Percentiles rank a stretch among this genome's conserved stretches.
Conservation (phyloP, 2,888 invertebrate species). For the Falcaria lacertinaria region DNA sequence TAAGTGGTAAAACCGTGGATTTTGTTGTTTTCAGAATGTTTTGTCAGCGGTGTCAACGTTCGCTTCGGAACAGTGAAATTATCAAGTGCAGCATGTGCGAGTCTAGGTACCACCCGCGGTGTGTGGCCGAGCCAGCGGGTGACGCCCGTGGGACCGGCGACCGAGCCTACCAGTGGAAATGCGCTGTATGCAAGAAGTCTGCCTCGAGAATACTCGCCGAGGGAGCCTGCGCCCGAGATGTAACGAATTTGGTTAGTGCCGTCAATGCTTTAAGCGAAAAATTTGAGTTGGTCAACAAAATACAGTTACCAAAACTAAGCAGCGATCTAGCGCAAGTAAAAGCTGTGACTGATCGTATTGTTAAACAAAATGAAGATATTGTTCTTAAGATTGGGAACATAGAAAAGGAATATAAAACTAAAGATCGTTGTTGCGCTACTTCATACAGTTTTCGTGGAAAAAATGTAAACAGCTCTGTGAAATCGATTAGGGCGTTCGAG, state of each 20-base stretch:
- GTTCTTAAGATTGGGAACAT: conserved; percentile 39
- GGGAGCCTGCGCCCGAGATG: conserved; percentile 20
- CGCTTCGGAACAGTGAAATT: conserved; percentile 34
- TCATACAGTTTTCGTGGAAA: conserved; percentile 30
- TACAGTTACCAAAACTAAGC: conserved; percentile 57
- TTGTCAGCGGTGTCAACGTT: conserved; percentile 45
- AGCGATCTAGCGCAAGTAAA: conserved; percentile 49
- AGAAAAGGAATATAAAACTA: conserved; percentile 24
- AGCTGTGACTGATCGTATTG: conserved; percentile 39
- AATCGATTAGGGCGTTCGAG: conserved; percentile 15
- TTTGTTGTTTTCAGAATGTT: conserved; percentile 31
- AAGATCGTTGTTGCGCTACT: conserved; percentile 8
- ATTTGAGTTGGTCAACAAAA: conserved; percentile 58
- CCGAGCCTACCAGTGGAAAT: conserved; percentile 47
- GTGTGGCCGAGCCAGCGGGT: conserved; percentile 23
- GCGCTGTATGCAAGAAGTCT: conserved; percentile 45
- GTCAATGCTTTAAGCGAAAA: conserved; percentile 47
- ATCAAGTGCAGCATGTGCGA: conserved; percentile 41
- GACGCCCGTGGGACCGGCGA: conserved; percentile 39
- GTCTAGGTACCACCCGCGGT: conserved; percentile 35
- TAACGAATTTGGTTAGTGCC: conserved; percentile 24
- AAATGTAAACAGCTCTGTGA: conserved; percentile 26
- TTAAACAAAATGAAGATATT: conserved; percentile 52
- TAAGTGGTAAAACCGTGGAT: not conserved
- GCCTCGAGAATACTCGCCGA: conserved; percentile 18